A percentile compares a stretch with the other conserved stretches of the same genome.
phyloP scores from a whole-genome alignment of 2,113 vertebrate genomes.

The Alosa alosa region DNA sequence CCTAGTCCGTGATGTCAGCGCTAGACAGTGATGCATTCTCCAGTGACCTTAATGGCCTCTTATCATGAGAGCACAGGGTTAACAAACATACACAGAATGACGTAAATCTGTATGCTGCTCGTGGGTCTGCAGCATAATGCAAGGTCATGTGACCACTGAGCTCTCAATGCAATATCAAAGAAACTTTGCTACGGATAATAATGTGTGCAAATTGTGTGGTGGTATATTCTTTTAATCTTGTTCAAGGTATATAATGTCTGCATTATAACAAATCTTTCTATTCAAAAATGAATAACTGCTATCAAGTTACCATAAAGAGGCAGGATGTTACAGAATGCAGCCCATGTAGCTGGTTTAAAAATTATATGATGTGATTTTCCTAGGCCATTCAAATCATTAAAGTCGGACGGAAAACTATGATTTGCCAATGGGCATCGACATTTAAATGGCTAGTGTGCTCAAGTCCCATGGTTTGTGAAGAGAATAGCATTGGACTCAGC shows the following conservation, averaged over 20 bases:
- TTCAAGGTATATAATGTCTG: not conserved
- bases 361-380: not conserved
- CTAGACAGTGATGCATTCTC: constrained; percentile 61
- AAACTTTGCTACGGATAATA: not conserved
- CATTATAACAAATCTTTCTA: not conserved
- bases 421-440: not conserved
- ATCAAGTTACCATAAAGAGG: not conserved
- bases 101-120: constrained; percentile 40
- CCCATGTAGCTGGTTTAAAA: not conserved
- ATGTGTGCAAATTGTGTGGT: not conserved
- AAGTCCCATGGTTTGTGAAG: not conserved
- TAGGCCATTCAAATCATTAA: not conserved
- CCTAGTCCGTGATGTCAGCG: constrained; percentile 41
- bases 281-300: not conserved
- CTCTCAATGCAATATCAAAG: not conserved
- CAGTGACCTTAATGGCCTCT: constrained; percentile 56
- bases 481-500: not conserved
- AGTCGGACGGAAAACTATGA: not conserved
- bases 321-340: not conserved
- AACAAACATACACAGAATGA: constrained; percentile 66
- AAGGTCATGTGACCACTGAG: not conserved
- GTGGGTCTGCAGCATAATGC: not conserved
- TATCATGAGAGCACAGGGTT: constrained; percentile 71
- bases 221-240: not conserved
- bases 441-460: not conserved